These are phyloP conservation scores for Apodemus sylvaticus DNA, from an alignment of 2,113 vertebrate species.

Conservation along the genomic window DNA sequence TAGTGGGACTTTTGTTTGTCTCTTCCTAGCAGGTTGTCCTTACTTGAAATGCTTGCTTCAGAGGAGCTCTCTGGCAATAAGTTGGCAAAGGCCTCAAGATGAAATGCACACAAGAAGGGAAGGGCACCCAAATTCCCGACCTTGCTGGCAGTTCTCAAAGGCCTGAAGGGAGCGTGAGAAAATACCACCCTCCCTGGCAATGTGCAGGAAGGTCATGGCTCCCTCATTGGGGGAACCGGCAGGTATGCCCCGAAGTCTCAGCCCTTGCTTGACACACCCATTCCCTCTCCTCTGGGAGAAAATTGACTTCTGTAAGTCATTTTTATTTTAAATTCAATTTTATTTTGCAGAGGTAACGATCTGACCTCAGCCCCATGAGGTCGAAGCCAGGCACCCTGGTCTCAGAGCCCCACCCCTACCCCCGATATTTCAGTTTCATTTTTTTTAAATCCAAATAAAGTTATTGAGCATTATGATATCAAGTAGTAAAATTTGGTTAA, in stretches of 20 bases:
- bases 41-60: background rate
- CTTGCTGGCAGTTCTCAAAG: background rate
- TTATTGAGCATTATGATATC: conserved; percentile 69
- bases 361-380: background rate
- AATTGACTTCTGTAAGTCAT: background rate
- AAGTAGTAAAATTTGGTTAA: conserved; percentile 66
- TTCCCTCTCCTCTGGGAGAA: background rate
- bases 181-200: background rate
- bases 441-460: background rate
- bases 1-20: background rate
- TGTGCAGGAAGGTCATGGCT: too few relatives aligned
- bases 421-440: background rate
- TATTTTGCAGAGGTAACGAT: background rate
- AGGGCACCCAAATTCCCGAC: background rate
- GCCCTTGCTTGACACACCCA: background rate
- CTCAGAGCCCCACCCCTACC: background rate
- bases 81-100: background rate
- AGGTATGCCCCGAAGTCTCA: background rate
- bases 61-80: background rate
- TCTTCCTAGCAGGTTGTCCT: background rate
- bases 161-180: background rate
- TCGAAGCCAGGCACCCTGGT: too few relatives aligned
- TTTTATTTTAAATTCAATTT: background rate
- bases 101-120: background rate
- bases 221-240: background rate